Conservation (phyloP, 2,888 invertebrate species). For the Onthophagus sagittarius region DNA sequence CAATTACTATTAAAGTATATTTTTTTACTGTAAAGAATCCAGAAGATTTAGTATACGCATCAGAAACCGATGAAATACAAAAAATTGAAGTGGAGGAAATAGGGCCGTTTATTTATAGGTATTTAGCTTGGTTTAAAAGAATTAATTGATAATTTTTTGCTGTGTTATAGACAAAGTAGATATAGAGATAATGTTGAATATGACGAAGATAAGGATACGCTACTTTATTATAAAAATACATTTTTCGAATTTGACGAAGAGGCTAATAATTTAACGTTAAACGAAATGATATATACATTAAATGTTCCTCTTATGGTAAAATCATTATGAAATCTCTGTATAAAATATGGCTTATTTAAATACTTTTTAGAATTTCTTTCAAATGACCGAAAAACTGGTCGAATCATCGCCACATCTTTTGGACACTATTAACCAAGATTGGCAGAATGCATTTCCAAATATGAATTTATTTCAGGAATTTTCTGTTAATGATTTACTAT, state of each 20-base stretch:
- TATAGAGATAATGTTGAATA: background rate
- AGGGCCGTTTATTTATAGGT: conserved; percentile 10
- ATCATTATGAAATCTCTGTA: background rate
- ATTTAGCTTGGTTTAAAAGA: background rate
- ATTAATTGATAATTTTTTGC: background rate
- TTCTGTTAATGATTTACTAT: conserved; percentile 1
- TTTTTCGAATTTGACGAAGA: background rate
- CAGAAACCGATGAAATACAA: no score
- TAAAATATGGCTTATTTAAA: background rate
- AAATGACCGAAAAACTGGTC: background rate
- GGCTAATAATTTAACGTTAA: background rate
- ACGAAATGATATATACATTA: background rate
- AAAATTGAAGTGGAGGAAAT: background rate
- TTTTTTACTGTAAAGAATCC: conserved; percentile 1
- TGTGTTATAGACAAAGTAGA: background rate
- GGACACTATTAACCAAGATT: background rate
- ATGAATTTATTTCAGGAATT: conserved; percentile 10
- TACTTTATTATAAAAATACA: background rate
- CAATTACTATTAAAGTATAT: conserved; percentile 1
- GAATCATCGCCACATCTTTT: background rate
- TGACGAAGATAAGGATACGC: background rate
- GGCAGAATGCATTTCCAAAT: background rate
- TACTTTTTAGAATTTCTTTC: background rate
- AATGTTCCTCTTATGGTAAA: background rate
- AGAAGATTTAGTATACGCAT: background rate